These are phyloP conservation scores for Diadegma fenestrale DNA, from an alignment of 2,888 invertebrate species.

Conservation along the genomic window DNA sequence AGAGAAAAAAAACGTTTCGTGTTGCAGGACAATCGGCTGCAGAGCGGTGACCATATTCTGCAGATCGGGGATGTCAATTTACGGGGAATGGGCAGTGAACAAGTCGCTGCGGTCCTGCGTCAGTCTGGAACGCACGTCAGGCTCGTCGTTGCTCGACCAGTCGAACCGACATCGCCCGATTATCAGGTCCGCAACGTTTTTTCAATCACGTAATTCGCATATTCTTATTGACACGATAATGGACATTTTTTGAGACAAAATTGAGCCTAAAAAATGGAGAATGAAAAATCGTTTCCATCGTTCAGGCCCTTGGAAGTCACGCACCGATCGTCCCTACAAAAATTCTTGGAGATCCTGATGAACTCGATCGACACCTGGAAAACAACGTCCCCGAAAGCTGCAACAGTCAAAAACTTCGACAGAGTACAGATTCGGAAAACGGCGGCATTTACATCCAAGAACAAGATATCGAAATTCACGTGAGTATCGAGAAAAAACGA, in stretches of 20 bases:
- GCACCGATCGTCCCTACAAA: conserved; percentile 97
- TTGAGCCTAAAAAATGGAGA: not conserved
- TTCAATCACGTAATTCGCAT: not conserved
- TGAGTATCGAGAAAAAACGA: conserved; percentile 71
- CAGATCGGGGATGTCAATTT: conserved; percentile 98
- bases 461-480: conserved; percentile 86
- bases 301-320: conserved; percentile 89
- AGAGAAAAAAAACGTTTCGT: not conserved
- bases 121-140: conserved; percentile 98
- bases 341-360: conserved; percentile 94
- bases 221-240: too few species aligned
- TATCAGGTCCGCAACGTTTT: conserved; percentile 86
- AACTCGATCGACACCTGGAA: conserved; percentile 93
- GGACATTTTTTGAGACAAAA: not conserved
- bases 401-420: conserved; percentile 78
- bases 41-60: conserved; percentile 98
- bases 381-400: conserved; percentile 90
- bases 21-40: conserved; percentile 94
- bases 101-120: conserved; percentile 97
- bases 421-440: conserved; percentile 76
- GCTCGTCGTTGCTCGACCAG: conserved; percentile 96
- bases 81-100: conserved; percentile 98
- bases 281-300: conserved; percentile 9
- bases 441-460: conserved; percentile 86
- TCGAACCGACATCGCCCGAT: conserved; percentile 92